Evolutionary conservation across 2,113 vertebrate genomes (phyloP).

Genomic region (Turdus rufiventris): DNA sequence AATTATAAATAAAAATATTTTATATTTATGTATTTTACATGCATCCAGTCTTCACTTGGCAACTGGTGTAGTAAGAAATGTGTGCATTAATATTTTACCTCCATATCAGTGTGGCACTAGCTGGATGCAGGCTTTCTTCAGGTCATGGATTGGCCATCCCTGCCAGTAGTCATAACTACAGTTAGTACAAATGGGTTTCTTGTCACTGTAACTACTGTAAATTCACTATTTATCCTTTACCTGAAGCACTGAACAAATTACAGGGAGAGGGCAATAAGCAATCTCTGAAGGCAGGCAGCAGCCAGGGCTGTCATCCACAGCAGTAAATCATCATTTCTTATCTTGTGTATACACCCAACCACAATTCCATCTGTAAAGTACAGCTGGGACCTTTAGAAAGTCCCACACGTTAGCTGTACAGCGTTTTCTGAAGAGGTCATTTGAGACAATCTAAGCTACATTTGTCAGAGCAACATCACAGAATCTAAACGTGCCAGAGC

Average conservation of each 20-base stretch:
- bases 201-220: background rate
- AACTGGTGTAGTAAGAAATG: background rate
- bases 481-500: background rate
- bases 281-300: background rate
- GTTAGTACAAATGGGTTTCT: background rate
- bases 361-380: background rate
- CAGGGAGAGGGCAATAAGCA: background rate
- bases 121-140: background rate
- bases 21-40: background rate
- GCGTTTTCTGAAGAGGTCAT: background rate
- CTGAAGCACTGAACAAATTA: background rate
- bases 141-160: background rate
- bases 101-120: background rate
- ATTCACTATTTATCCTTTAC: background rate
- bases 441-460: background rate
- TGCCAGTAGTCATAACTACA: background rate
- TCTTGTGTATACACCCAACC: accelerated
- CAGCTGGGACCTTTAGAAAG: background rate
- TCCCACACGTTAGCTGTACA: accelerated
- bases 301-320: accelerated
- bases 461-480: background rate
- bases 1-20: background rate
- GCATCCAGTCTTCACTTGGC: background rate
- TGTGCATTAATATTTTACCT: background rate
- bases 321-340: background rate